Percentiles rank a stretch among this genome's conserved stretches.
These are phyloP conservation scores for Gorsachius magnificus DNA, from an alignment of 2,797 vertebrate species.

Conservation along the genomic window DNA sequence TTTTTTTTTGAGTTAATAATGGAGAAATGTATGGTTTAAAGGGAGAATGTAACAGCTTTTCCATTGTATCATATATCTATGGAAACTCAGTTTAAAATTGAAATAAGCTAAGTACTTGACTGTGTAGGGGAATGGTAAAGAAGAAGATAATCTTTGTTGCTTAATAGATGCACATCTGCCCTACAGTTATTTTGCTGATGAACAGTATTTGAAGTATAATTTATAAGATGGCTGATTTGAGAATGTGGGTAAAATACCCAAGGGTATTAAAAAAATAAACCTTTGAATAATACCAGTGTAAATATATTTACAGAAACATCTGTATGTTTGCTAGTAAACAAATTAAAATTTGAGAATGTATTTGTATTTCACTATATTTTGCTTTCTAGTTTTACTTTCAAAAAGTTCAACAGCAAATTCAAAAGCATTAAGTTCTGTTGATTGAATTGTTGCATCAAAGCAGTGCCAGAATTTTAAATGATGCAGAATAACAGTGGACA, in stretches of 20 bases:
- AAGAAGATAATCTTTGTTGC: background rate
- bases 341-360: background rate
- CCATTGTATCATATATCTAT: background rate
- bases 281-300: background rate
- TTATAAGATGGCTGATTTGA: background rate
- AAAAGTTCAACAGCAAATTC: background rate
- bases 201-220: background rate
- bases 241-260: background rate
- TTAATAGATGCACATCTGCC: background rate
- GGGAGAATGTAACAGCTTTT: background rate
- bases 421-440: background rate
- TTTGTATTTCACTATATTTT: background rate
- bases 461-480: background rate
- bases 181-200: background rate
- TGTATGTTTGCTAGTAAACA: background rate
- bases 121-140: background rate
- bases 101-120: background rate
- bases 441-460: background rate
- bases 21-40: background rate
- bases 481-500: background rate
- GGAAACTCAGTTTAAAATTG: background rate
- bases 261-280: background rate
- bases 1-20: background rate
- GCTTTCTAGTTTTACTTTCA: background rate
- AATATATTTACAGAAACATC: background rate